phyloP scores from a whole-genome alignment of 2,113 vertebrate genomes.

The Oncorhynchus keta region DNA sequence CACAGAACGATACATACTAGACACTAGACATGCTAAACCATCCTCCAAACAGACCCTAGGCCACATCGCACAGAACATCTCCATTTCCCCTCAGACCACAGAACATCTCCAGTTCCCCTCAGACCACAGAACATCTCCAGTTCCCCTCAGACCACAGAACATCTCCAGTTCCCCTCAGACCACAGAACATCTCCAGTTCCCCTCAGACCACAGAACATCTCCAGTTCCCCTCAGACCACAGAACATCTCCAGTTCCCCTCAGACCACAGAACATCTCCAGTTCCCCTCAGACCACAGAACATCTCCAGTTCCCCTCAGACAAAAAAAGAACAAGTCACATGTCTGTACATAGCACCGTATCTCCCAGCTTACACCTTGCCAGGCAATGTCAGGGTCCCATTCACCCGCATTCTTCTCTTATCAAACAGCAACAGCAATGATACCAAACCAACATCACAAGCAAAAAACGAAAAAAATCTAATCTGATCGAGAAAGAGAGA shows the following conservation, averaged over 20 bases:
- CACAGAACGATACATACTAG: neutral
- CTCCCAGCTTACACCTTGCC: constrained; percentile 42
- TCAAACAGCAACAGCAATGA: constrained; percentile 29
- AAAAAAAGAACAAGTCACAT: constrained; percentile 2
- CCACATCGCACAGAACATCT: constrained; percentile 6
- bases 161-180: neutral
- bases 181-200: neutral
- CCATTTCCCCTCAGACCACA: neutral
- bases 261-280: neutral
- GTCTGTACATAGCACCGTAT: constrained; percentile 26
- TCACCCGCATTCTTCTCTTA: constrained; percentile 37
- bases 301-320: neutral
- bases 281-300: constrained; percentile 9
- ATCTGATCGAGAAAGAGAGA: neutral
- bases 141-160: neutral
- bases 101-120: neutral
- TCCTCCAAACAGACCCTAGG: neutral
- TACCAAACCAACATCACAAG: constrained; percentile 40
- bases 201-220: neutral
- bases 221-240: neutral
- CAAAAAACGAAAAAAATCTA: constrained; percentile 35
- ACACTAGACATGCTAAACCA: neutral
- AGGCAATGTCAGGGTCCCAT: constrained; percentile 37
- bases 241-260: neutral
- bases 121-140: neutral